phyloP scores from a whole-genome alignment of 2,888 invertebrate genomes.

The Patella depressa region DNA sequence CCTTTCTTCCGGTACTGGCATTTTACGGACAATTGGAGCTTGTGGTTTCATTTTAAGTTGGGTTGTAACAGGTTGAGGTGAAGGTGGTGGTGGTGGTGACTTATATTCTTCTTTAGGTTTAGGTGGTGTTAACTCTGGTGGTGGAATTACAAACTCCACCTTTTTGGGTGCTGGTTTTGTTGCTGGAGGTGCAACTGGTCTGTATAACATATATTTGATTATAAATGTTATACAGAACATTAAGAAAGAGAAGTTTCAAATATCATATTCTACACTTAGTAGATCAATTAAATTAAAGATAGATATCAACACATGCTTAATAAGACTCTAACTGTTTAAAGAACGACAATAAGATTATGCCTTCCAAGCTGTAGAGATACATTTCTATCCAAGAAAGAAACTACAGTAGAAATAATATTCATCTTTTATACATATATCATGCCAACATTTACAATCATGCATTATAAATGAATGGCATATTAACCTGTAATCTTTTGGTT shows the following conservation, averaged over 20 bases:
- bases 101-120: slow-evolving; percentile 14
- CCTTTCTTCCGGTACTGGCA: slow-evolving; percentile 20
- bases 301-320: too few species aligned
- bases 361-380: too few species aligned
- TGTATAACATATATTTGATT: slow-evolving; percentile 9
- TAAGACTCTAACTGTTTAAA: too few species aligned
- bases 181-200: slow-evolving; percentile 27
- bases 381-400: too few species aligned
- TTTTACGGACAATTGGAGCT: slow-evolving; percentile 27
- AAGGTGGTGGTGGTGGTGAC: slow-evolving; percentile 4
- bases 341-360: too few species aligned
- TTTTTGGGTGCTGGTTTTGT: slow-evolving; percentile 13
- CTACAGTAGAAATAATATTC: too few species aligned
- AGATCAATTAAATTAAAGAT: too few species aligned
- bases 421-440: too few species aligned
- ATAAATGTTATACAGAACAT: background rate
- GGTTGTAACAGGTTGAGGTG: slow-evolving; percentile 15
- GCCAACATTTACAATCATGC: too few species aligned
- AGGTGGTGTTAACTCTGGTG: slow-evolving; percentile 17
- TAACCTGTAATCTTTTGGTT: slow-evolving; percentile 39
- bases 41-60: slow-evolving; percentile 21
- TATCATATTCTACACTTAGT: too few species aligned
- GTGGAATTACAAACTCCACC: slow-evolving; percentile 18
- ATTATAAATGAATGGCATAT: background rate
- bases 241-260: background rate